Conservation (phyloP, 2,113 vertebrate genomes). For the Zeus faber region DNA sequence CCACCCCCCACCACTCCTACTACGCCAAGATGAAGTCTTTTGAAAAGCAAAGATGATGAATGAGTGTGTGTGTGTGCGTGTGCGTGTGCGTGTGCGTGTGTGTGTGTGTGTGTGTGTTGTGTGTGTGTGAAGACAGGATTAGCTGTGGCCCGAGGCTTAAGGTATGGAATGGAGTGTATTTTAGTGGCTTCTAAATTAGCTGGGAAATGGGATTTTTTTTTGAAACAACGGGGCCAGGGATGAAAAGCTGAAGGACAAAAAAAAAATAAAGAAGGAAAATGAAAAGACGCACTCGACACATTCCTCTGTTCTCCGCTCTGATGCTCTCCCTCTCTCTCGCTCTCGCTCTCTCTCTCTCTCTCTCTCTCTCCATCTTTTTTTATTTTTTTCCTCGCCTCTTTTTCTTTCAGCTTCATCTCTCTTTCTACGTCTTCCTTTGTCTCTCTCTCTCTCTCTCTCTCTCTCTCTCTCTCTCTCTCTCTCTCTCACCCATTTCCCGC, state of each 20-base stretch:
- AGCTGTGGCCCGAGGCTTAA: conserved; percentile 62
- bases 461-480: conserved; percentile 12
- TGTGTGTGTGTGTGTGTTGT: background rate
- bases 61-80: conserved; percentile 9
- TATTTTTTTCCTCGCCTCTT: background rate
- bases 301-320: conserved; percentile 62
- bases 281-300: conserved; percentile 65
- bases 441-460: conserved; percentile 10
- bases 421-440: too few relatives aligned
- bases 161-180: conserved; percentile 74
- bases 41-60: too few relatives aligned
- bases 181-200: conserved; percentile 75
- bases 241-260: conserved; percentile 37
- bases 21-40: too few relatives aligned
- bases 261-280: conserved; percentile 29
- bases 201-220: conserved; percentile 75
- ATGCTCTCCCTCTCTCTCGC: conserved; percentile 52
- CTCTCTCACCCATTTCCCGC: background rate
- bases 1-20: too few relatives aligned
- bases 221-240: conserved; percentile 71
- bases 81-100: conserved; percentile 3
- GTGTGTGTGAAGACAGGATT: conserved; percentile 11
- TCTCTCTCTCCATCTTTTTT: too few relatives aligned
- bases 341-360: conserved; percentile 1
- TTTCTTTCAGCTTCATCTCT: background rate